These are phyloP conservation scores for Pyrgilauda ruficollis DNA, from an alignment of 2,113 vertebrate species.

Conservation along the genomic window DNA sequence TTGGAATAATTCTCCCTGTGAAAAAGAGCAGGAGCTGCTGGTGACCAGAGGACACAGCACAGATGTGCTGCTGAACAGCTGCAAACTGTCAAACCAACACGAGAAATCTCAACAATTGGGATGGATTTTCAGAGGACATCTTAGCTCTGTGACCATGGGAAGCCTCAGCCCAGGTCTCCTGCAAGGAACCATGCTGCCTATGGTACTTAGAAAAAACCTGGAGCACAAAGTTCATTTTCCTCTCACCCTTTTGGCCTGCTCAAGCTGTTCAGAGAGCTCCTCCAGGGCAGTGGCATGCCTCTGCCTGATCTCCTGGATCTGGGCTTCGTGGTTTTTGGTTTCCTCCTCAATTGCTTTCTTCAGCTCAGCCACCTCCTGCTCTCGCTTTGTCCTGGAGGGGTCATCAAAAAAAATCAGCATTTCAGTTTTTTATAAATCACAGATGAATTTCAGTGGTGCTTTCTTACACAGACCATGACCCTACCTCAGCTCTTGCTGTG, in stretches of 20 bases:
- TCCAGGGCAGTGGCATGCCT: conserved; percentile 87
- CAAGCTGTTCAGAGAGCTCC: conserved; percentile 93
- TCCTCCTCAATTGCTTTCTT: conserved; percentile 98
- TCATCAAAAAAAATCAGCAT: neutral
- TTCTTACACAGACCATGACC: neutral
- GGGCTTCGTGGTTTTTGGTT: conserved; percentile 91
- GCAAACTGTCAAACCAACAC: neutral
- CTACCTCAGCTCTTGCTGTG: conserved; percentile 96
- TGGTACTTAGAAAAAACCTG: neutral
- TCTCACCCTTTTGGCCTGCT: conserved; percentile 95
- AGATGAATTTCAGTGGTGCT: neutral
- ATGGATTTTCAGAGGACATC: neutral
- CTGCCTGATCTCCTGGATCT: conserved; percentile 96
- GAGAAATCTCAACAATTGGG: neutral
- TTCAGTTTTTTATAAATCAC: neutral
- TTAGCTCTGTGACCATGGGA: neutral
- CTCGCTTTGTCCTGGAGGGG: conserved; percentile 86
- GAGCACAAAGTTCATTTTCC: neutral
- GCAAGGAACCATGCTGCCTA: neutral
- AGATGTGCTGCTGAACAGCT: neutral
- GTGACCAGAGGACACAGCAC: neutral
- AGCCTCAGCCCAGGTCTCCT: neutral
- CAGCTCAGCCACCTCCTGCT: conserved; percentile 95
- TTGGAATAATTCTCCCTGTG: neutral
- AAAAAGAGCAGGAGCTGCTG: neutral